Evolutionary conservation across 2,888 invertebrate genomes (phyloP).

Genomic region (Boloria selene): DNA sequence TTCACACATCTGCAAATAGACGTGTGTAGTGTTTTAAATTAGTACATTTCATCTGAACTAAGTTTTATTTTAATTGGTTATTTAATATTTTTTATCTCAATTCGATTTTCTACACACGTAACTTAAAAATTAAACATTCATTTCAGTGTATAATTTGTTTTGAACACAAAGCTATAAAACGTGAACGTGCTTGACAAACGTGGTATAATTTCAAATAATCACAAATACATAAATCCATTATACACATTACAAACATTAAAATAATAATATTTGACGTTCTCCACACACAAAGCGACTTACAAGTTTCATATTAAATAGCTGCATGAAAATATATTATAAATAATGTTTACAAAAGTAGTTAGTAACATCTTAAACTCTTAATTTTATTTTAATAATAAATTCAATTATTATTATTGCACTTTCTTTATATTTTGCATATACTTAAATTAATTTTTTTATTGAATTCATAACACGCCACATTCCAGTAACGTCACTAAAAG

Average conservation of each 20-base stretch:
- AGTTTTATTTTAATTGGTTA: background rate
- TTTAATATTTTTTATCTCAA: background rate
- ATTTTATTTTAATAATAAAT: too few relatives aligned
- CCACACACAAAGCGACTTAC: constrained; percentile 59
- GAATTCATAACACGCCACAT: too few relatives aligned
- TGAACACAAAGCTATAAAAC: constrained; percentile 1
- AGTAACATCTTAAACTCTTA: background rate
- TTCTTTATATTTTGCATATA: too few relatives aligned
- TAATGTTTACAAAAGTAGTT: background rate
- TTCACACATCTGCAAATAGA: too few relatives aligned
- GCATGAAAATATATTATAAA: constrained; percentile 53
- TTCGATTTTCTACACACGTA: background rate
- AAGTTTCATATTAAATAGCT: constrained; percentile 67
- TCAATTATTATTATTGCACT: too few relatives aligned
- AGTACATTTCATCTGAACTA: background rate
- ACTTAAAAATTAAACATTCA: background rate
- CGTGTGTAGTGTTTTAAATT: too few relatives aligned
- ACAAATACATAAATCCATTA: background rate
- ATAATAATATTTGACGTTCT: constrained; percentile 2
- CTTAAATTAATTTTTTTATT: too few relatives aligned
- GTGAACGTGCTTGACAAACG: constrained; percentile 6
- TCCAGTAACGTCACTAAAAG: too few relatives aligned
- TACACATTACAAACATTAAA: background rate
- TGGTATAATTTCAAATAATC: background rate
- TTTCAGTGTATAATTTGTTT: constrained; percentile 1